Base-by-base conservation (phyloP, 2,888 invertebrate species). In the Leptarthrus brevirostris region DNA sequence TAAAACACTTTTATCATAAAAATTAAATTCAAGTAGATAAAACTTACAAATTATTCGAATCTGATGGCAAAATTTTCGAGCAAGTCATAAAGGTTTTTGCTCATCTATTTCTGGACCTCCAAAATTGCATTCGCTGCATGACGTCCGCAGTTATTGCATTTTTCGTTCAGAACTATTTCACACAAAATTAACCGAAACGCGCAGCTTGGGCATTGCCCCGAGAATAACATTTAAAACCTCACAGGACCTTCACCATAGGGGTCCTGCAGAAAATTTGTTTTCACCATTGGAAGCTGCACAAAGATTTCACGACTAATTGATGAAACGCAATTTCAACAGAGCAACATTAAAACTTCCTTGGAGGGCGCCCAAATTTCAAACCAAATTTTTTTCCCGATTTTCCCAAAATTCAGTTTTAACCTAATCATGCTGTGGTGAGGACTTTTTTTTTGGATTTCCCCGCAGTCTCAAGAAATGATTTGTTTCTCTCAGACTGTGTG, bases 131-230 rank as follows among this genome's bases (percentile, higher is more conserved):
- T 6, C 30, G 1, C 30, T 6, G 30, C 8, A 30, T 30, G 30
- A 30, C 5, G 30, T 30, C 30, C 1, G n/a, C n/a, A 30, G 8
- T 30, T 30, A 8, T 30, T 30, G 4, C 30, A 30, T 30, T 30
- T 4, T 30, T 6, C 30, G 8, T 30, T 6, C 30, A 30, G 4
- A 26, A 18, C 16, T n/a, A 49, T 26, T 49, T 49, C 47, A 24
- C 47, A 49, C 47, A 49, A 66, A 66, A 61, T 47, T 66, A 66
- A 66, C 22, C 22, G 34, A 66, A 26, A 8, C 47, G 36, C 49
- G 14, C 44, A 34, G 61, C 36, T 49, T 1, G 30, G n/a, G 20
- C 26, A 12, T 20, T 12, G 16, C 8, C 26, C n/a, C 2, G 44
- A 12, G 14, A 26, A 16, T 44, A 66, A 14, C 26, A 24, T 49